Percentiles rank a stretch among this genome's conserved stretches.
Evolutionary conservation across 2,888 invertebrate species (phyloP).

Genomic region (Cinara cedri): DNA sequence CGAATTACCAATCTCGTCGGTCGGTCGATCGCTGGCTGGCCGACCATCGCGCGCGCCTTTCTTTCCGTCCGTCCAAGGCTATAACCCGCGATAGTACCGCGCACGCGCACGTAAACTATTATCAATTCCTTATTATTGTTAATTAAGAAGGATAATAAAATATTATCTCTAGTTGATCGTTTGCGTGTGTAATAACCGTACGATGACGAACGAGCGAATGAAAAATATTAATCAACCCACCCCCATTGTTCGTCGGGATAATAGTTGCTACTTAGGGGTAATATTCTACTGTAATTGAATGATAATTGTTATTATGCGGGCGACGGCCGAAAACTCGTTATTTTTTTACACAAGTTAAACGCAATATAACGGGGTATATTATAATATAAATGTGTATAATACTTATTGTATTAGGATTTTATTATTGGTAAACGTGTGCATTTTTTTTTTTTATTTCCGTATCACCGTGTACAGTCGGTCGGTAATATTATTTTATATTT

Average conservation of each 20-base stretch:
- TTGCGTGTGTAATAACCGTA: too few species aligned
- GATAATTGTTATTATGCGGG: conserved; percentile 27
- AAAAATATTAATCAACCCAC: conserved; percentile 9
- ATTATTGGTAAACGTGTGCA: neutral
- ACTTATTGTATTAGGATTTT: neutral
- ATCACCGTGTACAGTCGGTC: neutral
- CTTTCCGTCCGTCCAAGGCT: conserved; percentile 45
- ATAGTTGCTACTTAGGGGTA: too few species aligned
- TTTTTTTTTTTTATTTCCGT: conserved; percentile 6
- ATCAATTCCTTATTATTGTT: neutral
- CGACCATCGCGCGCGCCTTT: neutral
- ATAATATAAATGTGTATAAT: neutral
- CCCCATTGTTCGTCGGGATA: conserved; percentile 31
- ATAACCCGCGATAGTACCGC: neutral
- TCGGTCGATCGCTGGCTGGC: too few species aligned
- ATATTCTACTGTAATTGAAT: conserved; percentile 23
- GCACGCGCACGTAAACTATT: neutral
- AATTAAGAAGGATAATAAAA: too few species aligned
- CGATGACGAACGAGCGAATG: too few species aligned
- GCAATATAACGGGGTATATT: neutral
- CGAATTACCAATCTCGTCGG: conserved; percentile 51
- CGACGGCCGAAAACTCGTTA: conserved; percentile 28
- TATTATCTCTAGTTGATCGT: too few species aligned
- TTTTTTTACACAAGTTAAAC: neutral
- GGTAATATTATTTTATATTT: too few species aligned